Conservation (phyloP, 1,140 invertebrate species). For the Cydia pomonella region DNA sequence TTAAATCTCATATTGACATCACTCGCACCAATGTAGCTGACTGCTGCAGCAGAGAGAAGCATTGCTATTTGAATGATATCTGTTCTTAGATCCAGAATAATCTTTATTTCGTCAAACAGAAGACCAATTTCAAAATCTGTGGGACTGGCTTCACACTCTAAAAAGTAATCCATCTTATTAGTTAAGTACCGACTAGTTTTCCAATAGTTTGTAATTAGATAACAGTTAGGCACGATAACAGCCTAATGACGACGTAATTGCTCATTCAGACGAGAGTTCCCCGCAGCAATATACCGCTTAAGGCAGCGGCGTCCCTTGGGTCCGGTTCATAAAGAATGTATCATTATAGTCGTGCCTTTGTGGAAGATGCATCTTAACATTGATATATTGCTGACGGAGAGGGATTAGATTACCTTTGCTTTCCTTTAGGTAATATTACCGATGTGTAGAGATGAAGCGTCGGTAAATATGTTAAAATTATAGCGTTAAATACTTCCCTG, state of each 20-base stretch:
- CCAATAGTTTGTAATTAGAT: background rate
- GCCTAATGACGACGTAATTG: constrained; percentile 23
- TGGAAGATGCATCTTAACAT: constrained; percentile 24
- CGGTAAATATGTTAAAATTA: background rate
- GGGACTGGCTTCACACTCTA: no score
- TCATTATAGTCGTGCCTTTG: constrained; percentile 27
- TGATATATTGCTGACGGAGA: constrained; percentile 2
- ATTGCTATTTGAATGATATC: no score
- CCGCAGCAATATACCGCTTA: constrained; percentile 14
- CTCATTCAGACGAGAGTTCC: background rate
- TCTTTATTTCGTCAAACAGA: no score
- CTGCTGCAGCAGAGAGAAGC: no score
- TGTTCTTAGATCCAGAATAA: no score
- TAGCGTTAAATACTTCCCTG: background rate
- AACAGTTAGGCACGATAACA: background rate
- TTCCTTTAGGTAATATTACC: background rate
- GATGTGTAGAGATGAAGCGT: background rate
- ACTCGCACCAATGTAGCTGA: no score
- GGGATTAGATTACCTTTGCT: constrained; percentile 17
- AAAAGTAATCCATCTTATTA: no score
- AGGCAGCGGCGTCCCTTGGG: constrained; percentile 26
- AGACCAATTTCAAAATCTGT: no score
- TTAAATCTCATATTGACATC: no score
- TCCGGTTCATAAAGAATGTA: constrained; percentile 27
- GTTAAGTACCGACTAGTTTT: no score